Percentiles rank a stretch among this genome's conserved stretches.
phyloP scores from a whole-genome alignment of 2,888 invertebrate species.

The Drepana falcataria region DNA sequence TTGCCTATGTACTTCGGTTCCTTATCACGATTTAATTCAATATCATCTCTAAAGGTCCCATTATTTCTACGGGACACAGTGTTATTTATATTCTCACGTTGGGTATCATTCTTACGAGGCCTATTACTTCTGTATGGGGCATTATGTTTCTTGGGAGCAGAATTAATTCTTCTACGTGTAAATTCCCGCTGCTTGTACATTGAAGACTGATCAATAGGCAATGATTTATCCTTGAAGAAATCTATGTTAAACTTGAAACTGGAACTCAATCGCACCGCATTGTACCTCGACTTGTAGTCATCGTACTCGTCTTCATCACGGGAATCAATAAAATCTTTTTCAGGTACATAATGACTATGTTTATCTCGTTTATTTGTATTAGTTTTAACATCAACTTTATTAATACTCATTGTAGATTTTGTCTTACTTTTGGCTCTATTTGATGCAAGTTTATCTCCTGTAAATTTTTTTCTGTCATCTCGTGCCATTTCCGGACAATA shows the following conservation, averaged over 20 bases:
- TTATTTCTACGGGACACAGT: background rate
- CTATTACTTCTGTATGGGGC: no score
- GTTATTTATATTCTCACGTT: background rate
- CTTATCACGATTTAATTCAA: background rate
- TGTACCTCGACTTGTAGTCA: background rate
- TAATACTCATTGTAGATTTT: background rate
- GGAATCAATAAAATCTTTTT: background rate
- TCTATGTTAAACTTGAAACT: conserved; percentile 13
- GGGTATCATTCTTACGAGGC: background rate
- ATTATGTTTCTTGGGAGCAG: background rate
- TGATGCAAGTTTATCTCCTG: background rate
- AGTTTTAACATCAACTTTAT: background rate
- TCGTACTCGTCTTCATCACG: background rate
- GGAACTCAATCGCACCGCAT: background rate
- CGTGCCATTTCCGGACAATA: no score
- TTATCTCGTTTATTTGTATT: background rate
- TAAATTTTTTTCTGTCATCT: background rate
- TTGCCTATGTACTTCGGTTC: background rate
- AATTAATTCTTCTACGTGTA: background rate
- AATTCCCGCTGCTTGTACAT: background rate
- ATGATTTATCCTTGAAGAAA: conserved; percentile 22
- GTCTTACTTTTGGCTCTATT: background rate
- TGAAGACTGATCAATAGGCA: background rate
- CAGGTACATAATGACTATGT: background rate
- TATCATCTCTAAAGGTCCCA: background rate